phyloP scores from a whole-genome alignment of 2,888 invertebrate genomes.

The Drosophila vallismaia region DNA sequence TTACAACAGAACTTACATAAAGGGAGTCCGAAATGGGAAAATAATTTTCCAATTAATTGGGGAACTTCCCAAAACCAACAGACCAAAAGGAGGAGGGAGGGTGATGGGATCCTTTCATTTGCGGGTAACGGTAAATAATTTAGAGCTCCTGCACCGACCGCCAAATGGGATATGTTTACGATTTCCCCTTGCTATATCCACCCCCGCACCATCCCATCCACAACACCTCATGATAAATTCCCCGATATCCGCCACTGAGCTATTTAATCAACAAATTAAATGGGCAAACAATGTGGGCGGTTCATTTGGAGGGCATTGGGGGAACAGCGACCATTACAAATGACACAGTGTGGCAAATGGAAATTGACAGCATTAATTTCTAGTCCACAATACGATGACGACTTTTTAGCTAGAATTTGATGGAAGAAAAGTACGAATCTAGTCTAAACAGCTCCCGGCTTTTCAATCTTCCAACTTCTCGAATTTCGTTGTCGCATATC shows the following conservation, averaged over 20 bases:
- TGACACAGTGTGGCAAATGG: background rate
- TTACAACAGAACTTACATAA: background rate
- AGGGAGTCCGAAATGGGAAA: slow-evolving; percentile 13
- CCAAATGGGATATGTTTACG: slow-evolving; percentile 8
- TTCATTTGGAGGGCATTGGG: background rate
- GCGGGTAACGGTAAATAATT: slow-evolving; percentile 47
- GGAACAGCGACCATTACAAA: background rate
- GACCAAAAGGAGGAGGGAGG: background rate
- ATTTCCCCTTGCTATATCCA: background rate
- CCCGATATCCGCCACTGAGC: slow-evolving; percentile 12
- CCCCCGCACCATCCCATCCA: background rate
- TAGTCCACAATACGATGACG: background rate
- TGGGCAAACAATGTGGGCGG: slow-evolving; percentile 29
- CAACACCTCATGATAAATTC: slow-evolving; percentile 14
- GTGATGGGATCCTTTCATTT: slow-evolving; percentile 36
- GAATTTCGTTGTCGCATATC: no score
- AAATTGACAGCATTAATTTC: background rate
- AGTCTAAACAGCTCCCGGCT: background rate
- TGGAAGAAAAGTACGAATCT: background rate
- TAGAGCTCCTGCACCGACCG: slow-evolving; percentile 28
- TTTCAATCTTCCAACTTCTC: background rate
- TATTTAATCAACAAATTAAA: slow-evolving; percentile 41
- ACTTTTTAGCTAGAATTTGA: background rate
- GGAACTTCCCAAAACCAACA: slow-evolving; percentile 12
- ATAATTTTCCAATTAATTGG: slow-evolving; percentile 31